Evolutionary conservation across 30 jellyfish, hydroid and myxozoan species (phyloP).

Genomic region (Hydra vulgaris): DNA sequence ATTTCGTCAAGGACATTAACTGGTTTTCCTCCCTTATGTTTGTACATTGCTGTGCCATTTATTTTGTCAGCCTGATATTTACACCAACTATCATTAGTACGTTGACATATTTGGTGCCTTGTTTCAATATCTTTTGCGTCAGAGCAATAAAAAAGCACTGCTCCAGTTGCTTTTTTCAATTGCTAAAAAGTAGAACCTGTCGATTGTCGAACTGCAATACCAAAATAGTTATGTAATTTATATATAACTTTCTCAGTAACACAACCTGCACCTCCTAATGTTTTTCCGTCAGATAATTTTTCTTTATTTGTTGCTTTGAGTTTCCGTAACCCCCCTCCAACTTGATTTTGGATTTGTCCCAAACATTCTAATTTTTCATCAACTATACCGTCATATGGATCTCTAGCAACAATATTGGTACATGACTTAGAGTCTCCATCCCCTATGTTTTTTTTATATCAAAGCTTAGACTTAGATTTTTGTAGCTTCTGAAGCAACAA

Average conservation of each 20-base stretch:
- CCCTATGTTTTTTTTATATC: neutral
- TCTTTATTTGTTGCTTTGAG: too few species aligned
- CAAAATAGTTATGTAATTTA: neutral
- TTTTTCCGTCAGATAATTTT: too few species aligned
- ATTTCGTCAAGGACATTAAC: too few species aligned
- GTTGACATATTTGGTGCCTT: constrained; percentile 4
- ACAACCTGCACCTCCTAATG: too few species aligned
- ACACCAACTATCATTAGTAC: constrained; percentile 1
- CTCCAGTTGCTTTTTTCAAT: neutral
- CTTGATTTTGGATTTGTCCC: neutral
- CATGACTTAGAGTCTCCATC: neutral
- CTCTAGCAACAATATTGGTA: neutral
- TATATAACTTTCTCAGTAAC: neutral
- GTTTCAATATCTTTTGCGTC: constrained; percentile 1
- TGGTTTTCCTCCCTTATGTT: too few species aligned
- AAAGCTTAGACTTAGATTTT: neutral
- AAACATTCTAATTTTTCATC: neutral
- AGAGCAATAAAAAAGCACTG: neutral
- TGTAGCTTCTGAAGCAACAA: too few species aligned
- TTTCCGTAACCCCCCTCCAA: constrained; percentile 1
- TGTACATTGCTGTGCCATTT: too few species aligned
- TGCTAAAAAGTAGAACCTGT: neutral
- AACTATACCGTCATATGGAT: neutral
- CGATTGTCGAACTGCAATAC: too few species aligned
- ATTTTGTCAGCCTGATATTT: too few species aligned